Evolutionary conservation across 1,140 invertebrate genomes (phyloP).

Genomic region (Leptinotarsa texana): DNA sequence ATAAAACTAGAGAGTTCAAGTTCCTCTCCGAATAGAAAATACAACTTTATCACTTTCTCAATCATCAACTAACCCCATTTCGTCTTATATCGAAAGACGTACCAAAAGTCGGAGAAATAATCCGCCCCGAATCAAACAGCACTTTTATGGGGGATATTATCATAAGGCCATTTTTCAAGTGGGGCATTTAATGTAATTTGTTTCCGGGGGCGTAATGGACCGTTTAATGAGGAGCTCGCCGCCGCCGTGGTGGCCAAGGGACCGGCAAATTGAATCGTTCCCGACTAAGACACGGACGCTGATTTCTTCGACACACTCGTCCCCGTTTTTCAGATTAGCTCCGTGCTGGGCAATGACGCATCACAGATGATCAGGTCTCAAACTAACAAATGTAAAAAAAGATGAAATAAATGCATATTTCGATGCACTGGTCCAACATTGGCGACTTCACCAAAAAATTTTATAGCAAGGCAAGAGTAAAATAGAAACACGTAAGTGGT

Average conservation of each 20-base stretch:
- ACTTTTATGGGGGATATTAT: slow-evolving; percentile 38
- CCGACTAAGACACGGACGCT: neutral
- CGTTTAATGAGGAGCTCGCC: slow-evolving; percentile 54
- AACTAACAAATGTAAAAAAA: too few relatives aligned
- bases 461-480: too few relatives aligned
- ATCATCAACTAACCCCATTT: too few relatives aligned
- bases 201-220: slow-evolving; percentile 53
- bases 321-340: neutral
- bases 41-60: too few relatives aligned
- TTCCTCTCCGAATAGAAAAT: too few relatives aligned
- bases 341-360: neutral
- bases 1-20: too few relatives aligned
- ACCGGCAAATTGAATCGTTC: slow-evolving; percentile 53
- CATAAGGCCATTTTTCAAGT: slow-evolving; percentile 50
- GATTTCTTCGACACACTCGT: slow-evolving; percentile 9
- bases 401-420: too few relatives aligned
- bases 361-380: too few relatives aligned
- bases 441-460: too few relatives aligned
- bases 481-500: too few relatives aligned
- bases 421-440: too few relatives aligned
- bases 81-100: neutral
- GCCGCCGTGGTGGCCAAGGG: slow-evolving; percentile 52
- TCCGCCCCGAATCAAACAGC: neutral
- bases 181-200: slow-evolving; percentile 52
- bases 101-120: neutral